These are phyloP conservation scores for Neodiprion pinetum DNA, from an alignment of 1,140 invertebrate genomes.

Conservation along the genomic window DNA sequence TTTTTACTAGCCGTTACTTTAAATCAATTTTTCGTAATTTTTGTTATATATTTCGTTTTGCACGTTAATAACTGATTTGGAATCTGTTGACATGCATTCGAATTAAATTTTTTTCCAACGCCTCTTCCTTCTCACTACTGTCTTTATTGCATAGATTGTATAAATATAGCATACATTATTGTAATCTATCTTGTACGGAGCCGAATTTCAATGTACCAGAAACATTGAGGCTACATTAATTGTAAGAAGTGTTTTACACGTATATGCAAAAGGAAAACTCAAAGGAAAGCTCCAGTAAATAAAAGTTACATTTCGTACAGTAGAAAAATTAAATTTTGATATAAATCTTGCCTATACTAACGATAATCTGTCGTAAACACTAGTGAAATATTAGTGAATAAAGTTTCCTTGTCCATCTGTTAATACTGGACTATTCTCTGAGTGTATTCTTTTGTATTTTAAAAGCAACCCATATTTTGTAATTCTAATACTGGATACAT, in stretches of 20 bases:
- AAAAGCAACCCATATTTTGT: slow-evolving; percentile 21
- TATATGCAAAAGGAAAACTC: not conserved
- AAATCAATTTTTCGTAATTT: slow-evolving; percentile 24
- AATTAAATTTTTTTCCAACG: not conserved
- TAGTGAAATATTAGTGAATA: not conserved
- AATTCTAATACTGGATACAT: slow-evolving; percentile 5
- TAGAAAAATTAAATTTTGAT: too few species aligned
- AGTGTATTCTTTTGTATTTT: not conserved
- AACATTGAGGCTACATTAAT: not conserved
- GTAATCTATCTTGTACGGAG: not conserved
- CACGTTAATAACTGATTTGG: slow-evolving; percentile 3
- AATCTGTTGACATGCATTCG: not conserved
- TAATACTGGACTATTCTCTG: not conserved
- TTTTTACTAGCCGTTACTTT: slow-evolving; percentile 27
- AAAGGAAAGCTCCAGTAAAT: too few species aligned
- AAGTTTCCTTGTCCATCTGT: not conserved
- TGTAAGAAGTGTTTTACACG: not conserved
- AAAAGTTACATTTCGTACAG: too few species aligned
- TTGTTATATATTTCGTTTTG: slow-evolving; percentile 15
- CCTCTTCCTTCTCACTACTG: not conserved
- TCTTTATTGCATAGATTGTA: not conserved
- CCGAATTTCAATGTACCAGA: not conserved
- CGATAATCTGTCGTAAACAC: not conserved
- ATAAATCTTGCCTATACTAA: too few species aligned
- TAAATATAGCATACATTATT: not conserved